phyloP scores from a whole-genome alignment of 2,113 vertebrate species.

The Mastomys natalensis region DNA sequence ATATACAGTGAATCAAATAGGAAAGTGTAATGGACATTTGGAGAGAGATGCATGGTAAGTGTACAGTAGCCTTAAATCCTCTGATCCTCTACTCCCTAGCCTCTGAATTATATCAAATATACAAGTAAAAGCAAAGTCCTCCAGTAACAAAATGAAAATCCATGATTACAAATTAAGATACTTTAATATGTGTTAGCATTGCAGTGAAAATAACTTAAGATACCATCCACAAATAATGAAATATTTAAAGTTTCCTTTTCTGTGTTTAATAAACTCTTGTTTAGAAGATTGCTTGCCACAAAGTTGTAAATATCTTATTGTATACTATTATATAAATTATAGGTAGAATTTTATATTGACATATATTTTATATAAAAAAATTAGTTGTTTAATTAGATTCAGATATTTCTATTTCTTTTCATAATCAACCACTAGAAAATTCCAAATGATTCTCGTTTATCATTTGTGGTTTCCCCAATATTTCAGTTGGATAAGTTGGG shows the following conservation, averaged over 20 bases:
- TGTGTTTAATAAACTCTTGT: background rate
- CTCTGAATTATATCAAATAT: constrained; percentile 18
- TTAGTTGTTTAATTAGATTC: background rate
- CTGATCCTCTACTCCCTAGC: background rate
- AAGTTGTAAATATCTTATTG: background rate
- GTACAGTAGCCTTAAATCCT: background rate
- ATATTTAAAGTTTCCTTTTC: background rate
- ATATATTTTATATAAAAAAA: background rate
- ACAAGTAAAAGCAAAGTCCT: background rate
- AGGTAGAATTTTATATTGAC: background rate
- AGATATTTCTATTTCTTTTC: background rate
- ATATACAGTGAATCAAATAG: background rate
- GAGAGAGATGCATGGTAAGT: background rate
- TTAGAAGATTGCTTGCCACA: background rate
- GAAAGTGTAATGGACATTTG: background rate
- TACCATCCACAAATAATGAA: background rate
- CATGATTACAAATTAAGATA: background rate
- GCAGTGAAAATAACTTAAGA: background rate
- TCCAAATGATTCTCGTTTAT: background rate
- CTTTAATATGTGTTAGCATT: background rate
- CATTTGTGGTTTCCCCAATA: background rate
- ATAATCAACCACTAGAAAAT: background rate
- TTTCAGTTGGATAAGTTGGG: background rate
- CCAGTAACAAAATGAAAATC: background rate
- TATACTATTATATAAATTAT: background rate